Percentiles rank a stretch among this genome's conserved stretches.
These are phyloP conservation scores for Araneus ventricosus DNA, from an alignment of 1,140 invertebrate genomes.

Conservation along the genomic window DNA sequence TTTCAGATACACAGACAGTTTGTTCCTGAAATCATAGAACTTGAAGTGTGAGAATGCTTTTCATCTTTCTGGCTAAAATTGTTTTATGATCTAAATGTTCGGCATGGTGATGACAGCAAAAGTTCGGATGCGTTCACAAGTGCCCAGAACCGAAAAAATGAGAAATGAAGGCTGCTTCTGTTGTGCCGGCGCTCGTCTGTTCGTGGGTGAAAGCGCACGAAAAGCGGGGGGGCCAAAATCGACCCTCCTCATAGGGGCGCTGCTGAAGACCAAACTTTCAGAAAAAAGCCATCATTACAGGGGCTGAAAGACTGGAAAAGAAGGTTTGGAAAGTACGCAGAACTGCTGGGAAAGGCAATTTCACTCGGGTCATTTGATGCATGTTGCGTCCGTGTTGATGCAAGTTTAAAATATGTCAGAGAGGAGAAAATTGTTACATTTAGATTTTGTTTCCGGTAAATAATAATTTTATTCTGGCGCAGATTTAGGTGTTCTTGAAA, in stretches of 20 bases:
- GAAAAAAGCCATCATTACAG: neutral
- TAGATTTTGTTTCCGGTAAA: neutral
- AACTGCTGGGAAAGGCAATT: neutral
- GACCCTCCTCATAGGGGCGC: neutral
- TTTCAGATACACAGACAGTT: neutral
- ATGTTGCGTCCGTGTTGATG: neutral
- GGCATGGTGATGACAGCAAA: neutral
- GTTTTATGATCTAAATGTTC: neutral
- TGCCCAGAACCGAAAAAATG: neutral
- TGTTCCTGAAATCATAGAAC: neutral
- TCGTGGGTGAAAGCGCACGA: neutral
- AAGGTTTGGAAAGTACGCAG: neutral
- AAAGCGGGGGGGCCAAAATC: neutral
- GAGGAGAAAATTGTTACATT: neutral
- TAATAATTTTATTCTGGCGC: neutral
- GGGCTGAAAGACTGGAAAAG: neutral
- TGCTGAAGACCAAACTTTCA: neutral
- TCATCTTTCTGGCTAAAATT: neutral
- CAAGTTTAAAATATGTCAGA: too few species aligned
- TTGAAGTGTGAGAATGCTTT: neutral
- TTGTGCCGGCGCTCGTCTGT: neutral
- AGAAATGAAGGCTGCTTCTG: neutral
- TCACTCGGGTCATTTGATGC: neutral
- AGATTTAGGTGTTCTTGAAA: too few species aligned
- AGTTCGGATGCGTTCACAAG: neutral